phyloP scores from a whole-genome alignment of 2,113 vertebrate genomes.

The Laticauda laticaudata region DNA sequence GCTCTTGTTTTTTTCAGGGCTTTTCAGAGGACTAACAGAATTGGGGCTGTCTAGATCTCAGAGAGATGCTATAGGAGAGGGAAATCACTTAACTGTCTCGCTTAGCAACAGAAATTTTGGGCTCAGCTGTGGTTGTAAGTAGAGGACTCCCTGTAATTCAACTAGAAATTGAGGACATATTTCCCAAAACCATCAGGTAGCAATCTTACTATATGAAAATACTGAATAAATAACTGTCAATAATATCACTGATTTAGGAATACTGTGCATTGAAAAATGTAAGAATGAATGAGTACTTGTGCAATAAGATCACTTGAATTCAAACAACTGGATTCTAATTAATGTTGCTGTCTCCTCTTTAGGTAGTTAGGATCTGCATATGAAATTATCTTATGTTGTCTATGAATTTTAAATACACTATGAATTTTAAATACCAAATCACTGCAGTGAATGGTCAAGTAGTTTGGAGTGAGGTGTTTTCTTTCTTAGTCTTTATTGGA shows the following conservation, averaged over 20 bases:
- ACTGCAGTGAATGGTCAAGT: not conserved
- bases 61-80: not conserved
- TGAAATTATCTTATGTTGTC: not conserved
- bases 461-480: not conserved
- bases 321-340: not conserved
- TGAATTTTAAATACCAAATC: not conserved
- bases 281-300: not conserved
- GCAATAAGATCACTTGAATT: not conserved
- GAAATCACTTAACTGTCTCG: not conserved
- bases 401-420: not conserved
- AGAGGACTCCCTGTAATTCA: not conserved
- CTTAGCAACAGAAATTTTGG: not conserved
- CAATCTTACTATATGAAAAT: not conserved
- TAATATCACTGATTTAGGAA: not conserved
- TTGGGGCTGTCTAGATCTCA: not conserved
- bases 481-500: not conserved
- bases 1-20: not conserved
- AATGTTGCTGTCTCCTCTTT: not conserved
- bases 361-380: not conserved
- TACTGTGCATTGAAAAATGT: not conserved
- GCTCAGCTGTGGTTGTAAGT: not conserved
- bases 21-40: not conserved
- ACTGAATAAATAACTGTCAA: not conserved
- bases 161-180: not conserved
- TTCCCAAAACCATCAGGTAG: not conserved